These are phyloP conservation scores for Choloepus didactylus DNA, from an alignment of 2,797 vertebrate species.

Conservation along the genomic window DNA sequence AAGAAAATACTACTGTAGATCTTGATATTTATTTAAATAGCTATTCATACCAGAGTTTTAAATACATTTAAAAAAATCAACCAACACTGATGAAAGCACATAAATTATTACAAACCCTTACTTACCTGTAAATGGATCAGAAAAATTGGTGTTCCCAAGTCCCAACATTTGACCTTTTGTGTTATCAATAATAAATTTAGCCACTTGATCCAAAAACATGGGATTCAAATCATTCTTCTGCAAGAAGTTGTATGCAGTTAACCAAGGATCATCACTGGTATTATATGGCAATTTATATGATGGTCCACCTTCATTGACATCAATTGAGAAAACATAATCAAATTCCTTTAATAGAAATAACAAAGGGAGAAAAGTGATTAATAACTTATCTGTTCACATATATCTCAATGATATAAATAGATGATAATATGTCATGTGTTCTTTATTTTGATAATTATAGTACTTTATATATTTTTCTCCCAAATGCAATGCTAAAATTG, in stretches of 20 bases:
- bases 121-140: slow-evolving; percentile 97
- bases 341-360: slow-evolving; percentile 92
- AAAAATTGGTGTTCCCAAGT: slow-evolving; percentile 87
- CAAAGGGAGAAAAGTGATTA: slow-evolving; percentile 72
- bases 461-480: neutral
- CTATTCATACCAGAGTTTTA: neutral
- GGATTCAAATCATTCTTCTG: slow-evolving; percentile 97
- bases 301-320: slow-evolving; percentile 96
- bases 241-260: slow-evolving; percentile 97
- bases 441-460: slow-evolving; percentile 46
- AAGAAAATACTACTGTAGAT: neutral
- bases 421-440: neutral
- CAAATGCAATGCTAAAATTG: slow-evolving; percentile 21
- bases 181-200: slow-evolving; percentile 98
- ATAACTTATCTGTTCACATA: slow-evolving; percentile 36
- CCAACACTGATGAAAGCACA: neutral
- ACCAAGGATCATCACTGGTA: slow-evolving; percentile 96
- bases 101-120: slow-evolving; percentile 42
- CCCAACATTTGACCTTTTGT: slow-evolving; percentile 94
- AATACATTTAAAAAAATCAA: slow-evolving; percentile 15
- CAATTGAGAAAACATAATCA: slow-evolving; percentile 98
- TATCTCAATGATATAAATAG: neutral
- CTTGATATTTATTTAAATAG: slow-evolving; percentile 63
- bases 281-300: slow-evolving; percentile 98
- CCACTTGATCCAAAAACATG: slow-evolving; percentile 99